Percentiles rank a stretch among this genome's conserved stretches.
Evolutionary conservation across 2,888 invertebrate species (phyloP).

Genomic region (Ophion obscuratus): DNA sequence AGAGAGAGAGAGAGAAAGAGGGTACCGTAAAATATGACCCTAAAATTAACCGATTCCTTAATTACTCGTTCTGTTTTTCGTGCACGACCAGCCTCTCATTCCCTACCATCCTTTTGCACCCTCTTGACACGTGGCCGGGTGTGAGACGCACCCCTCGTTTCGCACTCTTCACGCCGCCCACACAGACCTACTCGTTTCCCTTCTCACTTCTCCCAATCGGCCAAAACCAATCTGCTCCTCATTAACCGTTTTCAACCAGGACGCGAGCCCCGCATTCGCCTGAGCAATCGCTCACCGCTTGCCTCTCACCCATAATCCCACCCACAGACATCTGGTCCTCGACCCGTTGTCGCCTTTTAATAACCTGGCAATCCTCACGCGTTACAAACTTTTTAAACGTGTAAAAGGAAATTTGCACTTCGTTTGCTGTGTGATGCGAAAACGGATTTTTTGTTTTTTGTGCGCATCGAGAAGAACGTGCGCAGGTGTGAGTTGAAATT

Average conservation of each 20-base stretch:
- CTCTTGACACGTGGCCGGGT: constrained; percentile 60
- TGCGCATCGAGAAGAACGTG: background rate
- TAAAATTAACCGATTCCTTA: constrained; percentile 82
- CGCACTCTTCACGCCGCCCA: constrained; percentile 47
- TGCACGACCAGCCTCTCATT: constrained; percentile 59
- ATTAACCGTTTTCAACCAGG: constrained; percentile 71
- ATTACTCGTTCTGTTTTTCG: constrained; percentile 80
- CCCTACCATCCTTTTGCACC: constrained; percentile 56
- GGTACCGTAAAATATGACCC: constrained; percentile 79
- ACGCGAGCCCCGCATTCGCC: constrained; percentile 37
- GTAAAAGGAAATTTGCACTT: background rate
- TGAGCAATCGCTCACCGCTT: constrained; percentile 45
- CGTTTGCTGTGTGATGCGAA: background rate
- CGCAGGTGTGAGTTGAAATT: too few relatives aligned
- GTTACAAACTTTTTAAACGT: background rate
- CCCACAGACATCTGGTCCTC: background rate
- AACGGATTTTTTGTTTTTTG: background rate
- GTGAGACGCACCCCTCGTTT: constrained; percentile 58
- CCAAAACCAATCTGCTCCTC: constrained; percentile 75
- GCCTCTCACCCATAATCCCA: constrained; percentile 19
- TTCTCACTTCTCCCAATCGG: constrained; percentile 31
- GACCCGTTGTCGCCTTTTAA: constrained; percentile 6
- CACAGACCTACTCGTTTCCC: constrained; percentile 20
- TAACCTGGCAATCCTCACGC: background rate
- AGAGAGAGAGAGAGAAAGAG: constrained; percentile 43